Evolutionary conservation across 30 jellyfish, hydroid and myxozoan species (phyloP).

Genomic region (Cassiopea xamachana): DNA sequence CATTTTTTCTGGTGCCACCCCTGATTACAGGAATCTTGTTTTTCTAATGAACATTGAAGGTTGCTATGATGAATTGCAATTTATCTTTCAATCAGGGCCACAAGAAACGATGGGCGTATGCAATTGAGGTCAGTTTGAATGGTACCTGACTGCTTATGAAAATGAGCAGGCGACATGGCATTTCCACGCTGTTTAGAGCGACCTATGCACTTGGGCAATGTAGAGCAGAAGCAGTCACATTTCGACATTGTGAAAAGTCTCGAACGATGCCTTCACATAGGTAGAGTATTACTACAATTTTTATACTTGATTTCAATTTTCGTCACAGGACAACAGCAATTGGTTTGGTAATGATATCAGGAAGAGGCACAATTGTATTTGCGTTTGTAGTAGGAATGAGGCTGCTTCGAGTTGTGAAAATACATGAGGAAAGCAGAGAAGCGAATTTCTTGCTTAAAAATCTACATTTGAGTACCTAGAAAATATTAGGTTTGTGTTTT

Average conservation of each 20-base stretch:
- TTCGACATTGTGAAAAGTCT: neutral
- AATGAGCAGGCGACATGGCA: conserved; percentile 9
- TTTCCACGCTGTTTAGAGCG: neutral
- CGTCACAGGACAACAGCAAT: too few relatives aligned
- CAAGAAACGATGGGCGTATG: neutral
- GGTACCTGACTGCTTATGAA: neutral
- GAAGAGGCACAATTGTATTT: too few relatives aligned
- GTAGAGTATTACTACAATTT: neutral
- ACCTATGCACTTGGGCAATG: neutral
- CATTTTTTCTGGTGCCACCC: too few relatives aligned
- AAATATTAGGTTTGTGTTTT: too few relatives aligned
- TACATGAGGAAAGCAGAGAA: too few relatives aligned
- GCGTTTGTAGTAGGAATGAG: too few relatives aligned
- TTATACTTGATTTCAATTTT: neutral
- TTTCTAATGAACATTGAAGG: neutral
- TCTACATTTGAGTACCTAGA: too few relatives aligned
- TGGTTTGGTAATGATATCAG: too few relatives aligned
- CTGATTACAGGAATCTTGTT: neutral
- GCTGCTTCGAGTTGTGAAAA: too few relatives aligned
- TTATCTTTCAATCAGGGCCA: neutral
- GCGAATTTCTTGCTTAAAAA: too few relatives aligned
- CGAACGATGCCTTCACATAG: conserved; percentile 10
- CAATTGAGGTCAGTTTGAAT: neutral
- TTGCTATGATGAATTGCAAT: neutral
- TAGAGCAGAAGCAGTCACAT: neutral